Base-by-base conservation (phyloP, 2,888 invertebrate genomes). In the Lobophora halterata region DNA sequence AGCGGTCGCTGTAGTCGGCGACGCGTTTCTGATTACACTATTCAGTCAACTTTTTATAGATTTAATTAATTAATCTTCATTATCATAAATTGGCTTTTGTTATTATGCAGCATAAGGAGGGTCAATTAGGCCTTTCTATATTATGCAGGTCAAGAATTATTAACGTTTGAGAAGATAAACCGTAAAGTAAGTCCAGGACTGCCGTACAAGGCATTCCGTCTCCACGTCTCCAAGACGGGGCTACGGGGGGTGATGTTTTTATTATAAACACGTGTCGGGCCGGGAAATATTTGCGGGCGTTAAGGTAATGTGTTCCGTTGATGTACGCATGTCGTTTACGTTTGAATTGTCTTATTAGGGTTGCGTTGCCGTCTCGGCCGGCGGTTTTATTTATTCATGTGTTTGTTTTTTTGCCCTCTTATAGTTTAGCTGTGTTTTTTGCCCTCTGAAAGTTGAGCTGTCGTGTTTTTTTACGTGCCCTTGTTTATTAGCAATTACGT, bases 251-350 rank as follows among this genome's bases (percentile, higher is more conserved):
- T 77, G 82, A 82, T 82, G 79, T 80, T 85, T 82, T 82, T 86
- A 83, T 85, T 82, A 81, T 79, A 75, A 78, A 74, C 75, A 75
- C 79, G 78, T 75, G 78, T 71, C 63, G 65, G 64, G 71, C 62
- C 41, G 66, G 45, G 68, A 67, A 75, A 76, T 81, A 75, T 80
- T 79, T 77, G 72, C 69, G 65, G 64, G 70, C 71, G 78, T 71
- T 66, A 65, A 62, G 66, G 68, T 64, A 65, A 70, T 65, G 64
- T 63, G 62, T 59, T 63, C 55, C 41, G 54, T 57, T 65, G 71
- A 73, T 69, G 68, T 71, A 72, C 65, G 71, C 49, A 46, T 58
- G 57, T 65, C 67, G 69, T 72, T 79, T 61, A 61, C 67, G 65
- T 73, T 52, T 65, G 67, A 62, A 65, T 60, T 61, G 57, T 59